Evolutionary conservation across 2,888 invertebrate species (phyloP), one percentile per base, ranked within the genome.

Genomic region (Dione juno): DNA sequence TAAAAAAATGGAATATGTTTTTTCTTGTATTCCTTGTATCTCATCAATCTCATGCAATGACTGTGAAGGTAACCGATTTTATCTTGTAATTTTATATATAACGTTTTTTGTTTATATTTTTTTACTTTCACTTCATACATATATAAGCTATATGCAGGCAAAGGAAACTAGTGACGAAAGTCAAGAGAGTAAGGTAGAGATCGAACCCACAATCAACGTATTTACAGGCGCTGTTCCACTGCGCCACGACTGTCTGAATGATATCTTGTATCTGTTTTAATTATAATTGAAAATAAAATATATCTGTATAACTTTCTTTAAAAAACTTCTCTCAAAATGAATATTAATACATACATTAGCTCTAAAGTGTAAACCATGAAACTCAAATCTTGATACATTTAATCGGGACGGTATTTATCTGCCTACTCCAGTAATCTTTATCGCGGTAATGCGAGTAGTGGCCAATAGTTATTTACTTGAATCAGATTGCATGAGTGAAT

Each of bases 381-480:
- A 50, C 50, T 9, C 11, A 19, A 50, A 50, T 50, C 50, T 54
- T 11, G 28, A 28, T 28, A 53, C 14, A 35, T 28, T 53, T 54
- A 19, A 50, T 54, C 37, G n/a, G 35, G 10, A 35, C 35, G n/a
- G 52, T 53, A 37, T 37, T 54, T 54, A 37, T 37, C 37, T 54
- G n/a, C 54, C 54, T 37, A 54, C 54, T 16, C 35, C n/a, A 35
- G 1, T 54, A 54, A 54, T 54, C 10, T 41, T 59, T 40, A 40
- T 57, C 14, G 45, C 35, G 35, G 57, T 13, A 57, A 37, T 37
- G 35, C 37, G 57, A 67, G 43, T 43, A 54, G 35, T 35, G 7
- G 16, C 45, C 16, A 37, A 43, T 67, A 19, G 43, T 43, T 43
- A 43, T 41, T 59, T 35, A 37, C 54, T 59, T 59, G 13, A 43